These are phyloP conservation scores for Aulostomus chinensis DNA, from an alignment of 2,797 vertebrate genomes.

Conservation along the genomic window DNA sequence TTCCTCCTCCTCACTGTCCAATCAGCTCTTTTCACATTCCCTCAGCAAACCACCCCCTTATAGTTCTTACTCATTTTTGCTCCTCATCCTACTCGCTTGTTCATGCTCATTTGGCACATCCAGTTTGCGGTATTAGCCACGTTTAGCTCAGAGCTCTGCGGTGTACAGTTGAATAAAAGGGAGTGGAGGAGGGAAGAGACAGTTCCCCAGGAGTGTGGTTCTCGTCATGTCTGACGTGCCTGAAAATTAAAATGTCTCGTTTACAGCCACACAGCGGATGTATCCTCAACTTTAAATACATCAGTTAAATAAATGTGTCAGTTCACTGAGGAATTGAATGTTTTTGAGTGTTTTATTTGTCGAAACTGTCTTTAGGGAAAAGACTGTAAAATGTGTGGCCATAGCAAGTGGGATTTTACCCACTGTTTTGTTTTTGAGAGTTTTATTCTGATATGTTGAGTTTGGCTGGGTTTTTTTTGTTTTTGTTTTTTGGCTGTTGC, in stretches of 20 bases:
- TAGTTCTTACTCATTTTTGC: constrained; percentile 45
- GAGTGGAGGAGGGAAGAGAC: constrained; percentile 50
- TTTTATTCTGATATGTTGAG: too few species aligned
- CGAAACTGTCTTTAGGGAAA: too few species aligned
- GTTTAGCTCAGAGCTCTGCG: constrained; percentile 44
- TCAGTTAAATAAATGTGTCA: not conserved
- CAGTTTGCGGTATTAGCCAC: constrained; percentile 49
- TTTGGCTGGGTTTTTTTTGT: too few species aligned
- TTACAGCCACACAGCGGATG: constrained; percentile 14
- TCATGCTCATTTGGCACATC: constrained; percentile 57
- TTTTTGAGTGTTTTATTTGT: too few species aligned
- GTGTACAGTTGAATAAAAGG: constrained; percentile 51
- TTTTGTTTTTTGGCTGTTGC: too few species aligned
- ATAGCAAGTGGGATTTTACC: too few species aligned
- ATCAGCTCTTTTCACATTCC: constrained; percentile 35
- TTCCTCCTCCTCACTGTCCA: constrained; percentile 34
- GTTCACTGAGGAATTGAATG: not conserved
- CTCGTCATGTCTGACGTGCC: constrained; percentile 41
- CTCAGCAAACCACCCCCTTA: constrained; percentile 32
- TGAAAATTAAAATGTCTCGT: constrained; percentile 39
- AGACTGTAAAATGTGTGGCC: too few species aligned
- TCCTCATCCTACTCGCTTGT: constrained; percentile 47
- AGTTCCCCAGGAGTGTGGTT: constrained; percentile 34
- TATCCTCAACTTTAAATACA: not conserved
- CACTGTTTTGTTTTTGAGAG: too few species aligned